Conservation (phyloP, 2,797 vertebrate genomes). For the Lepidocolaptes lacrymiger region DNA sequence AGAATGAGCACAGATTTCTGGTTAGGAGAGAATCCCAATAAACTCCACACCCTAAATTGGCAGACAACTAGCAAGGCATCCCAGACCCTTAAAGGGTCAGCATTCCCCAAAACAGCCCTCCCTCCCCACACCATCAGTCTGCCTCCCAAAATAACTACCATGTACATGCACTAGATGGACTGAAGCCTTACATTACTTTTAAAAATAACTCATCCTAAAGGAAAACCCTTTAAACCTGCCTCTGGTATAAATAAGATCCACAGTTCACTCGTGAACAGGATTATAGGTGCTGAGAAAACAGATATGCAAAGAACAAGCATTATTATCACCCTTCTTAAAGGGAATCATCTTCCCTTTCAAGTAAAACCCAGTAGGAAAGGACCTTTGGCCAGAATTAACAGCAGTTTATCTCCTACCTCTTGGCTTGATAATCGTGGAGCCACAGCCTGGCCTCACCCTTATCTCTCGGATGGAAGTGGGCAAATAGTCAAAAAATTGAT, state of each 20-base stretch:
- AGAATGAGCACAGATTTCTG: background rate
- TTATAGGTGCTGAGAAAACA: background rate
- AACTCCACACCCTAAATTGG: background rate
- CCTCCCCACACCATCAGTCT: background rate
- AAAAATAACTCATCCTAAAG: background rate
- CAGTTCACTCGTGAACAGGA: accelerated
- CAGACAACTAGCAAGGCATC: background rate
- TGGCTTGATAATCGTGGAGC: background rate
- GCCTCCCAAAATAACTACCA: background rate
- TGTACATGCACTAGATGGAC: accelerated
- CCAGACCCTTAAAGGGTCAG: background rate
- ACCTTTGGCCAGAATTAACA: background rate
- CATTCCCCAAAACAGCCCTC: background rate
- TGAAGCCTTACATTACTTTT: background rate
- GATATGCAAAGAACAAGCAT: background rate
- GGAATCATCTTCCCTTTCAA: background rate
- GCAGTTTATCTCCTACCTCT: constrained; percentile 34
- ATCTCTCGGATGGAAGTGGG: background rate
- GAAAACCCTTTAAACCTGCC: background rate
- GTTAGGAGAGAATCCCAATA: background rate
- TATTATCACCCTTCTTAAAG: background rate
- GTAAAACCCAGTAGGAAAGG: background rate
- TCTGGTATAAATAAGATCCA: accelerated
- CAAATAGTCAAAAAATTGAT: constrained; percentile 6
- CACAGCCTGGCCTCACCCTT: background rate